A percentile compares a stretch with the other conserved stretches of the same genome.
Evolutionary conservation across 2,888 invertebrate genomes (phyloP).

Genomic region (Coelopa pilipes): DNA sequence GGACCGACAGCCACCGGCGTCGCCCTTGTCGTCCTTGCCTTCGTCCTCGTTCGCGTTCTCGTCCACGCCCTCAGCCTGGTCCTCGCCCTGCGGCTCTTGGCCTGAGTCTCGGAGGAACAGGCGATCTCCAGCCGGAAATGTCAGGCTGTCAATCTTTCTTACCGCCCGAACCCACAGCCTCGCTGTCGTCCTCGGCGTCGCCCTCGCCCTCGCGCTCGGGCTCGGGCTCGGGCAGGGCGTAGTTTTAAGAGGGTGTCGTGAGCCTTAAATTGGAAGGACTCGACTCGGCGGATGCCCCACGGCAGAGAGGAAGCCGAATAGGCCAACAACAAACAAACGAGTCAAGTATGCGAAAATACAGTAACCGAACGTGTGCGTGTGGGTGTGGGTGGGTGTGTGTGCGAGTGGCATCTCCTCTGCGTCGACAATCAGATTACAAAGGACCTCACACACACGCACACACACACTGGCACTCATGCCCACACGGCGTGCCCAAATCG

Average conservation of each 20-base stretch:
- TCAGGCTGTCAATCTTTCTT: conserved; percentile 17
- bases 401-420: not conserved
- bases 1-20: too few species aligned
- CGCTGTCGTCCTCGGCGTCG: conserved; percentile 22
- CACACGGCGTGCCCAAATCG: conserved; percentile 7
- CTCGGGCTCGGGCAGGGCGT: conserved; percentile 30
- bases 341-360: conserved; percentile 26
- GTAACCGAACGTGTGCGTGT: not conserved
- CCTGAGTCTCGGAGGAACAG: not conserved
- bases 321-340: conserved; percentile 22
- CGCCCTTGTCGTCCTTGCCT: too few species aligned
- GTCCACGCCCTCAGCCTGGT: too few species aligned
- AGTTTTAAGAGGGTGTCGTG: conserved; percentile 34
- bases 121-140: conserved; percentile 16
- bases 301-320: conserved; percentile 1
- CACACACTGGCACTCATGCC: too few species aligned
- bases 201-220: conserved; percentile 43
- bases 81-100: too few species aligned
- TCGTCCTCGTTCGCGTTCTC: too few species aligned
- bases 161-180: not conserved
- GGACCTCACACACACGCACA: conserved; percentile 12
- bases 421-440: conserved; percentile 19
- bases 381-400: not conserved
- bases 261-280: conserved; percentile 37
- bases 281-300: conserved; percentile 12